phyloP scores from a whole-genome alignment of 1,140 invertebrate genomes.

The Platyura marginata region DNA sequence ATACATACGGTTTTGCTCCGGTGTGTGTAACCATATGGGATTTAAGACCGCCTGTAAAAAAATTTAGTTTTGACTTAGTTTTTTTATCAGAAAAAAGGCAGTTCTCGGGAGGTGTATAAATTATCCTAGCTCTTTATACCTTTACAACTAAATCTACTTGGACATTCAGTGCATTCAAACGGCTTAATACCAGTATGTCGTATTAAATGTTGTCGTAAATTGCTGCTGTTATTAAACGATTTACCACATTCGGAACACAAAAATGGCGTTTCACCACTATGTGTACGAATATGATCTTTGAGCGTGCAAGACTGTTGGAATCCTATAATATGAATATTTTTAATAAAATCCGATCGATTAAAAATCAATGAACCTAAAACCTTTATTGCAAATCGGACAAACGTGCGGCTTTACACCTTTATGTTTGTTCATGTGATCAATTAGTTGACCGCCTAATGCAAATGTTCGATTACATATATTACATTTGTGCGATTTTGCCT shows the following conservation, averaged over 20 bases:
- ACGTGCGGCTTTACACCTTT: conserved; percentile 28
- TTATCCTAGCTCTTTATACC: no score
- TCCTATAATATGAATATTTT: no score
- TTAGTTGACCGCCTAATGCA: conserved; percentile 28
- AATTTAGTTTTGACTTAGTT: no score
- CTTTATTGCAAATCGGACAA: conserved; percentile 1
- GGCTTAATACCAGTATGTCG: conserved; percentile 39
- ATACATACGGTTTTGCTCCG: conserved; percentile 34
- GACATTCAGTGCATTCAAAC: conserved; percentile 29
- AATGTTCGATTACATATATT: conserved; percentile 28
- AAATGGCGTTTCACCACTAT: conserved; percentile 43
- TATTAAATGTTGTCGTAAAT: conserved; percentile 37
- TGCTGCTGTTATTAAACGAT: conserved; percentile 38
- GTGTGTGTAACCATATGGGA: not conserved
- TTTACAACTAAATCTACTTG: not conserved
- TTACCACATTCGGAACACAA: conserved; percentile 43
- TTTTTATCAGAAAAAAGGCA: no score
- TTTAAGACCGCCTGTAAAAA: not conserved
- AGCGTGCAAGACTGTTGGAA: no score
- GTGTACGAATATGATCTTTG: no score
- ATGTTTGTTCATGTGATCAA: conserved; percentile 35
- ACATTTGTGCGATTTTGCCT: conserved; percentile 28
- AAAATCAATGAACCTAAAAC: no score
- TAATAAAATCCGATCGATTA: no score
- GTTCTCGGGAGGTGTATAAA: no score